Conservation (phyloP, 2,888 invertebrate species). For the Trissolcus japonicus region DNA sequence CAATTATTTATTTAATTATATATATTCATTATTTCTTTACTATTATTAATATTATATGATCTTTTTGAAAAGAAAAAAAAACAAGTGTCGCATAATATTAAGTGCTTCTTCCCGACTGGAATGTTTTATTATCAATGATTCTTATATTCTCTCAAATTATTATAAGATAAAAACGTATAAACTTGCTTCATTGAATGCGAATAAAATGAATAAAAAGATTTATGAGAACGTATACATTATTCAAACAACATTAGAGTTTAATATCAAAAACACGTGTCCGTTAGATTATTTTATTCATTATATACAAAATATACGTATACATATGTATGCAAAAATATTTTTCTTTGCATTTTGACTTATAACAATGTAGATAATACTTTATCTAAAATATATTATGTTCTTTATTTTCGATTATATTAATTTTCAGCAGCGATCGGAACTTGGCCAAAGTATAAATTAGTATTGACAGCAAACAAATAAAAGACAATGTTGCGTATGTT, state of each 20-base stretch:
- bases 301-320: constrained; percentile 41
- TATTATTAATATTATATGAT: no score
- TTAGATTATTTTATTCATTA: constrained; percentile 21
- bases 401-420: constrained; percentile 19
- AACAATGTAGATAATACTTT: constrained; percentile 36
- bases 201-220: no score
- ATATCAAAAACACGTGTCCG: constrained; percentile 1
- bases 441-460: constrained; percentile 8
- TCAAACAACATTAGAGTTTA: no score
- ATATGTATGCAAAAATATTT: constrained; percentile 32
- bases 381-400: constrained; percentile 30
- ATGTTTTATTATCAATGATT: background rate
- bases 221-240: no score
- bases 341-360: constrained; percentile 17
- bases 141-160: background rate
- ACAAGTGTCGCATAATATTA: no score
- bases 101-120: background rate
- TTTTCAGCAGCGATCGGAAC: constrained; percentile 6
- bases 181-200: no score
- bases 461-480: constrained; percentile 1
- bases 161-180: no score
- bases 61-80: no score
- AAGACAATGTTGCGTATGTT: background rate
- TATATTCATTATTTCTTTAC: no score
- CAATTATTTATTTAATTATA: background rate